phyloP scores from a whole-genome alignment of 2,888 invertebrate genomes.

The Perdita meconis region DNA sequence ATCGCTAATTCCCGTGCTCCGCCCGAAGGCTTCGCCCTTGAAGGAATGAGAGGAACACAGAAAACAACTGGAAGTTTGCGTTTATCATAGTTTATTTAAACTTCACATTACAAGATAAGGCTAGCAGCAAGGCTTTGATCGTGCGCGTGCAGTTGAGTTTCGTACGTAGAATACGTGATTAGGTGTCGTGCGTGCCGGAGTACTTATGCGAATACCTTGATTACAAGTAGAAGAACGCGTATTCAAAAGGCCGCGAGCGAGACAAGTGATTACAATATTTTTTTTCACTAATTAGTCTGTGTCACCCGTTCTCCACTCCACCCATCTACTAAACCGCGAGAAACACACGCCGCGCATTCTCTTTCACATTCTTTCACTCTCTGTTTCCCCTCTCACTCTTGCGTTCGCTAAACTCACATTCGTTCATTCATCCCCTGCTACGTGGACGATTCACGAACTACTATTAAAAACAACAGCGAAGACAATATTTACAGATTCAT shows the following conservation, averaged over 20 bases:
- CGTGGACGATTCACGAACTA: slow-evolving; percentile 53
- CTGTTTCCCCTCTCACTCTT: neutral
- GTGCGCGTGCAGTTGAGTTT: slow-evolving; percentile 75
- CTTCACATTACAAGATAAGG: slow-evolving; percentile 80
- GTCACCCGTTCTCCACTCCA: slow-evolving; percentile 10
- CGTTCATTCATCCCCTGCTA: slow-evolving; percentile 48
- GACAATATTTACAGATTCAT: slow-evolving; percentile 79
- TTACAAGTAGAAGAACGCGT: slow-evolving; percentile 35
- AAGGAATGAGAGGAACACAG: neutral
- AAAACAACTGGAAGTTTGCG: neutral
- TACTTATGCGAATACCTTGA: slow-evolving; percentile 44
- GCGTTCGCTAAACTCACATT: slow-evolving; percentile 34
- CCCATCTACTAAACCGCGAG: neutral
- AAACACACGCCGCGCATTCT: slow-evolving; percentile 23
- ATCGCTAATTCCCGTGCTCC: too few species aligned
- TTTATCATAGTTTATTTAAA: slow-evolving; percentile 76
- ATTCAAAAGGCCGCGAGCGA: slow-evolving; percentile 44
- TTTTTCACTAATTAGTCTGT: slow-evolving; percentile 38
- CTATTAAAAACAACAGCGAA: slow-evolving; percentile 74
- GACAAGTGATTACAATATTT: slow-evolving; percentile 35
- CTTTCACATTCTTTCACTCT: neutral
- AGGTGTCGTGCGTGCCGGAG: slow-evolving; percentile 43
- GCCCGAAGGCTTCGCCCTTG: too few species aligned
- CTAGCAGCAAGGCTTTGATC: slow-evolving; percentile 79
- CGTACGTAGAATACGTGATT: slow-evolving; percentile 44